Conservation (phyloP, 2,113 vertebrate species). For the Bettongia penicillata region DNA sequence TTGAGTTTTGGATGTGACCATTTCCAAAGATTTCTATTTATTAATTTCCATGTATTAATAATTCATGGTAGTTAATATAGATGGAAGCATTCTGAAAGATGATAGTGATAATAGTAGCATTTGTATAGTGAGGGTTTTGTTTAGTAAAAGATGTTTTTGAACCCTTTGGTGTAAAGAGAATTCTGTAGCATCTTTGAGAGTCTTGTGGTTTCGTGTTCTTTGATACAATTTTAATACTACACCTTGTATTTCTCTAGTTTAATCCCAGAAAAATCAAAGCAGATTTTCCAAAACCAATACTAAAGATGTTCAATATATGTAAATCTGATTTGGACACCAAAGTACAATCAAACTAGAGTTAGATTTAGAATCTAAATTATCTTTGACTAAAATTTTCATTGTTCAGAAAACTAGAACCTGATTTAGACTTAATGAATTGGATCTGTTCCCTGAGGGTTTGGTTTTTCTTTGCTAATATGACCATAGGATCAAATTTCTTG, state of each 20-base stretch:
- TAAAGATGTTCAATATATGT: neutral
- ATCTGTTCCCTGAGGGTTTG: neutral
- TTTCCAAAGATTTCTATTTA: neutral
- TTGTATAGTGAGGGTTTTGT: neutral
- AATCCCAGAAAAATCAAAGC: neutral
- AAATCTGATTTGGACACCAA: neutral
- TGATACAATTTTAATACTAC: neutral
- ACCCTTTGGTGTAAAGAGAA: neutral
- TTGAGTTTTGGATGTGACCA: neutral
- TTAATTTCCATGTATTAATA: neutral
- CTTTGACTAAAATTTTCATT: neutral
- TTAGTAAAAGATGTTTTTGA: neutral
- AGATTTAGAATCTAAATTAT: neutral
- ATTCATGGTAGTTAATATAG: neutral
- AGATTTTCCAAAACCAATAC: neutral
- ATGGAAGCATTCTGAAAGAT: neutral
- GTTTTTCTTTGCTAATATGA: conserved; percentile 4
- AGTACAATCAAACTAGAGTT: neutral
- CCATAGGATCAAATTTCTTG: conserved; percentile 12
- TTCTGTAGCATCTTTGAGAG: neutral
- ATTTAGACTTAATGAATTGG: conserved; percentile 6
- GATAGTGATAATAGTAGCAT: neutral
- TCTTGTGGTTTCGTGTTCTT: neutral
- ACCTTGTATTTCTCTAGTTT: neutral
- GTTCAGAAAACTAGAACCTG: neutral